Base-by-base conservation (phyloP, 2,797 vertebrate genomes). In the Meda fulgida region DNA sequence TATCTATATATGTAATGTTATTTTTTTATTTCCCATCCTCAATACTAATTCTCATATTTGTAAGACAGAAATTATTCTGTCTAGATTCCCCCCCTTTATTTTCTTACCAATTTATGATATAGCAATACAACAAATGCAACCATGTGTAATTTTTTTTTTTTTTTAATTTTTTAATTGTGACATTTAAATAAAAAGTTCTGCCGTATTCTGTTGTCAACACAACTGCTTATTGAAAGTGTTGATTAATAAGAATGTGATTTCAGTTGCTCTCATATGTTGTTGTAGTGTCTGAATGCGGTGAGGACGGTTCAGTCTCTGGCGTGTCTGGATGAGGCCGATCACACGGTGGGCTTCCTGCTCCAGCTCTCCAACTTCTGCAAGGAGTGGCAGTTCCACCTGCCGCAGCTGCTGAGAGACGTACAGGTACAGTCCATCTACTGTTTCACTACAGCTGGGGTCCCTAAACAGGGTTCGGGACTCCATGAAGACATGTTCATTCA, bases 311-410 rank as follows among this genome's bases (percentile, higher is more conserved):
- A 98, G 95, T 98, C 96, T 58, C 90, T 99, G 89, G 95, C 97
- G 4, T 99, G 98, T 91, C 90, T 99, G 87, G 98, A 99, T 71
- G 98, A 99, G 93, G 98, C 98, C 0, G 98, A 99, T 87, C 97
- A 99, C 93, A 99, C 98, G 0, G 98, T 99, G 63, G 97, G 97
- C 78, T 99, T 99, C 93, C 95, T 99, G 90, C 96, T 99, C 89
- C 98, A 99, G 92, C 97, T 99, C 29, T 98, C 98, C 0, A 97
- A 93, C 93, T 99, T 99, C 94, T 96, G 93, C 86, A 98, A 97
- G 84, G 98, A 99, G 84, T 99, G 97, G 98, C 97, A 98, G 87
- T 99, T 99, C 90, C 98, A 99, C 85, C 93, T 99, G 51, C 97
- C 98, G 6, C 96, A 97, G 88, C 96, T 99, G 83, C 96, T 99